Evolutionary conservation across 2,888 invertebrate genomes (phyloP).

Genomic region (Leptothorax acervorum): DNA sequence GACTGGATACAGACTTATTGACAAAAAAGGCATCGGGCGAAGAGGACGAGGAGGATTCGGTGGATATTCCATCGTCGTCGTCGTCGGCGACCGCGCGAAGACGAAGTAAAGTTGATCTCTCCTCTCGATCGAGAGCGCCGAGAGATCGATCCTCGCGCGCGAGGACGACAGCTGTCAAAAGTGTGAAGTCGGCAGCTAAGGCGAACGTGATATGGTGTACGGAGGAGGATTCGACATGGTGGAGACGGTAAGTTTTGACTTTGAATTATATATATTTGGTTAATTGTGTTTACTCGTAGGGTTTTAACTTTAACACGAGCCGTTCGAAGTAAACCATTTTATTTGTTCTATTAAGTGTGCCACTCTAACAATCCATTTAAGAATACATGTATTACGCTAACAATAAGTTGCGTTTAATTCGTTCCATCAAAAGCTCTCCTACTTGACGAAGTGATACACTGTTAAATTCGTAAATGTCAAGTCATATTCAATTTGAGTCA

Average conservation of each 20-base stretch:
- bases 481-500: too few species aligned
- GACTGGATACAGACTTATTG: constrained; percentile 42
- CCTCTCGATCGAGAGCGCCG: constrained; percentile 57
- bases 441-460: not conserved
- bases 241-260: constrained; percentile 81
- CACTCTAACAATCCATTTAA: not conserved
- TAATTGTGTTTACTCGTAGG: not conserved
- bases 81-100: constrained; percentile 43
- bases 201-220: constrained; percentile 79
- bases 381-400: not conserved
- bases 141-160: constrained; percentile 62
- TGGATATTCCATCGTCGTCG: constrained; percentile 48
- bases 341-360: not conserved
- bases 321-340: not conserved
- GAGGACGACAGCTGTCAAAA: constrained; percentile 60
- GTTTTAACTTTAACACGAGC: not conserved
- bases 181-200: constrained; percentile 56
- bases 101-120: constrained; percentile 62
- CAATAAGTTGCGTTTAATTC: not conserved
- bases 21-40: not conserved
- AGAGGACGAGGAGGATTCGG: constrained; percentile 30
- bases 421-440: not conserved
- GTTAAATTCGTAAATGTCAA: too few species aligned
- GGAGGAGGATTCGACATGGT: constrained; percentile 82
- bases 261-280: not conserved